Conservation (phyloP, 2,797 vertebrate species). For the Alca torda region DNA sequence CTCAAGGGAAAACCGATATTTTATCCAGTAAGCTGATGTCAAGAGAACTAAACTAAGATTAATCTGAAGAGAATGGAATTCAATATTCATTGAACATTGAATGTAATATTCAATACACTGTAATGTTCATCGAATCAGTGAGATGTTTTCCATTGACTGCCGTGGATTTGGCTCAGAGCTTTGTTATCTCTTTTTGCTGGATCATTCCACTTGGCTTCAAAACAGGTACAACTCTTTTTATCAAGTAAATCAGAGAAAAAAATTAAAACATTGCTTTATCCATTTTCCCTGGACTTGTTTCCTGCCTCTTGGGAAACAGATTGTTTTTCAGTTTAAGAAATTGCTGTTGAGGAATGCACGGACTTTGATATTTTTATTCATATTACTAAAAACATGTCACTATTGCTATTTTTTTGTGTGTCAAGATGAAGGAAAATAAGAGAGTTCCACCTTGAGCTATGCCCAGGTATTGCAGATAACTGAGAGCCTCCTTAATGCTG, state of each 20-base stretch:
- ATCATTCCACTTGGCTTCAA: neutral
- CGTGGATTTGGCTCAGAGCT: neutral
- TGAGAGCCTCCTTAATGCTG: neutral
- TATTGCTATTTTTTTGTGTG: neutral
- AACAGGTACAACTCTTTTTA: neutral
- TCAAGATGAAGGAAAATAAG: neutral
- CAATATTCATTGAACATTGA: neutral
- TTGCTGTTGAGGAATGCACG: neutral
- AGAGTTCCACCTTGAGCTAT: conserved; percentile 32
- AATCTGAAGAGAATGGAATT: neutral
- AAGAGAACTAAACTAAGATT: neutral
- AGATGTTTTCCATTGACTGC: neutral
- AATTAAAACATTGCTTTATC: neutral
- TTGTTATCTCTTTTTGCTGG: neutral
- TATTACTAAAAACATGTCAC: neutral
- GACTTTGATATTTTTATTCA: neutral
- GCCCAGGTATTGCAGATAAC: conserved; percentile 2
- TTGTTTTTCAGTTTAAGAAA: neutral
- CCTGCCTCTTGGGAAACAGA: neutral
- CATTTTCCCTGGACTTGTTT: neutral
- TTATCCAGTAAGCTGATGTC: neutral
- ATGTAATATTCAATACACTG: neutral
- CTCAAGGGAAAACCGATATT: neutral
- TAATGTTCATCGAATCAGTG: neutral
- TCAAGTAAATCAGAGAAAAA: neutral